phyloP scores from a whole-genome alignment of 2,113 vertebrate species.

The Ceyx cyanopectus region DNA sequence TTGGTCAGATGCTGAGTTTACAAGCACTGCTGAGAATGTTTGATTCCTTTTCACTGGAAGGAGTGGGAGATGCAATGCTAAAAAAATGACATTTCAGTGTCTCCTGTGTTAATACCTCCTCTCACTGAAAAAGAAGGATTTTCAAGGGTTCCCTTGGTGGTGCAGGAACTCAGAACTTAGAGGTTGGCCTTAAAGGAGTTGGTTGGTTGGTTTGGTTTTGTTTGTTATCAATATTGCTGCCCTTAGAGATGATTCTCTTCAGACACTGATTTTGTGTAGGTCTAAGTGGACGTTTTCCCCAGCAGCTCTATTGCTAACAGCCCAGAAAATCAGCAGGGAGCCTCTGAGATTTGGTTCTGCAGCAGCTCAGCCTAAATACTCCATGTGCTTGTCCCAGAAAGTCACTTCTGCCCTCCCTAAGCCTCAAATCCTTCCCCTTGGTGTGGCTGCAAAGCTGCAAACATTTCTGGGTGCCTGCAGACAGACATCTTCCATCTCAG shows the following conservation, averaged over 20 bases:
- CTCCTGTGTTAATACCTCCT: not conserved
- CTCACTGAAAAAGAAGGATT: not conserved
- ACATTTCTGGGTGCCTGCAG: not conserved
- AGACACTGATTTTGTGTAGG: not conserved
- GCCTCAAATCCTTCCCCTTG: not conserved
- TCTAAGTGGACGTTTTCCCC: not conserved
- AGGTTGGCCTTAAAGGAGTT: not conserved
- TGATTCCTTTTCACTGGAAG: conserved; percentile 2
- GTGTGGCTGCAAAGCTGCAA: not conserved
- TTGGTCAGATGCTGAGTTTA: not conserved
- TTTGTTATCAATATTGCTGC: rapidly evolving
- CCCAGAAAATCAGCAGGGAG: not conserved
- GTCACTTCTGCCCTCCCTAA: not conserved
- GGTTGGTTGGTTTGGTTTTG: too few relatives aligned
- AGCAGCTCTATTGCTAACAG: not conserved
- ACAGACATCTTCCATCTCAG: not conserved
- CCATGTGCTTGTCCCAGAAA: not conserved
- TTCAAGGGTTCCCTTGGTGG: not conserved
- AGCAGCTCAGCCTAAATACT: not conserved
- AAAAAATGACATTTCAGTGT: not conserved
- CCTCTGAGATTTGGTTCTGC: not conserved
- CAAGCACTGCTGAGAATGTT: not conserved
- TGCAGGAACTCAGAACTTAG: not conserved
- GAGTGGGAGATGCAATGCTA: not conserved
- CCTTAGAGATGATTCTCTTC: not conserved